A percentile compares a stretch with the other conserved stretches of the same genome.
Conservation (phyloP, 2,888 invertebrate species). For the Drosophila meridiana region DNA sequence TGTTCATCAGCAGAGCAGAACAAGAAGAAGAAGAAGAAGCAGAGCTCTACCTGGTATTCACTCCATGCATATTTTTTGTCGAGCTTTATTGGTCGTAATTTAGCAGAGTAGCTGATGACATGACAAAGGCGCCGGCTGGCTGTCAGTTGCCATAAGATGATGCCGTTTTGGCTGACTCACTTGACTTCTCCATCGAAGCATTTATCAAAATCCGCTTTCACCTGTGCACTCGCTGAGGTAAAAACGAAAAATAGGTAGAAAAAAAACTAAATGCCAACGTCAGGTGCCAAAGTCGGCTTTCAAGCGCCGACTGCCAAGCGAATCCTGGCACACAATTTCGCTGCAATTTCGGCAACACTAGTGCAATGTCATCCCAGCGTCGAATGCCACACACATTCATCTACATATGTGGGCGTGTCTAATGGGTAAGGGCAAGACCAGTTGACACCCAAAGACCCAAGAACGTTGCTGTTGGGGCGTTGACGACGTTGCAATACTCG, state of each 20-base stretch:
- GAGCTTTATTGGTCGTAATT: constrained; percentile 64
- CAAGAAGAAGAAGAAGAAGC: background rate
- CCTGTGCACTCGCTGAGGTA: constrained; percentile 12
- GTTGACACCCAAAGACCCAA: constrained; percentile 49
- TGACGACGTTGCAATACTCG: background rate
- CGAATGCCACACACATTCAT: constrained; percentile 39
- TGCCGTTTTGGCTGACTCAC: constrained; percentile 34
- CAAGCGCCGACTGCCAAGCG: constrained; percentile 15
- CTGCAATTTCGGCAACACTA: constrained; percentile 58
- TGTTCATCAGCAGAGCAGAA: background rate
- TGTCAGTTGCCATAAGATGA: constrained; percentile 43
- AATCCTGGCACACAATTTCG: constrained; percentile 48
- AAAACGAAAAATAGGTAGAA: background rate
- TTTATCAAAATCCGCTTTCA: constrained; percentile 71
- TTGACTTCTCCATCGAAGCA: constrained; percentile 59
- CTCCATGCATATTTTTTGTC: background rate
- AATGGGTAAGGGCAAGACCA: constrained; percentile 25
- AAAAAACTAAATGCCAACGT: constrained; percentile 14
- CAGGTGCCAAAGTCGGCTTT: constrained; percentile 28
- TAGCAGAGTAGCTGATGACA: constrained; percentile 34
- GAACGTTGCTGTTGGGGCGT: background rate
- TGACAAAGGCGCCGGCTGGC: constrained; percentile 20
- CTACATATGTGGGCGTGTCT: constrained; percentile 12
- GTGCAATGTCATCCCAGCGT: constrained; percentile 66
- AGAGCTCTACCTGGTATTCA: constrained; percentile 8